phyloP scores from a whole-genome alignment of 2,113 vertebrate genomes.

The Pavo muticus region DNA sequence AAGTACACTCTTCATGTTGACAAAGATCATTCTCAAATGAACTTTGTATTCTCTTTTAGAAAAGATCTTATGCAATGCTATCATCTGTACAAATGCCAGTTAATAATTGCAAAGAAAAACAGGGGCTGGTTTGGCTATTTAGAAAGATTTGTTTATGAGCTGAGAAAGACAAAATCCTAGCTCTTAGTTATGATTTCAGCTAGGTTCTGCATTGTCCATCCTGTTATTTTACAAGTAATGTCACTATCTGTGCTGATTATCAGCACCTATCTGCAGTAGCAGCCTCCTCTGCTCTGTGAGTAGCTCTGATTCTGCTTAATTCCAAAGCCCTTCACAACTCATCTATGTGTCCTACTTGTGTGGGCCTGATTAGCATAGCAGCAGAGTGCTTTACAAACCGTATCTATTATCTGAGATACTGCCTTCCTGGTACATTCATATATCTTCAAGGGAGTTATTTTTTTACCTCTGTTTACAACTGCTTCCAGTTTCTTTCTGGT shows the following conservation, averaged over 20 bases:
- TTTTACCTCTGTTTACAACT: not conserved
- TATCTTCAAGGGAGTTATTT: not conserved
- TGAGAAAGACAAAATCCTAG: not conserved
- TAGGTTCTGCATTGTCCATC: not conserved
- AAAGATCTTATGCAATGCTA: not conserved
- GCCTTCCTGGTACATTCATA: not conserved
- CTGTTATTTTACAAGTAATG: conserved; percentile 1
- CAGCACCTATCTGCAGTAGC: not conserved
- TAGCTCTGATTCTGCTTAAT: rapidly evolving
- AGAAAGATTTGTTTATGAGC: not conserved
- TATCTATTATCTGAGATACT: not conserved
- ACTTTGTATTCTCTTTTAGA: not conserved
- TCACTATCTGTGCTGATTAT: not conserved
- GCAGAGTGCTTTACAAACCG: not conserved
- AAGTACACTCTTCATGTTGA: not conserved
- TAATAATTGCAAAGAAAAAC: not conserved
- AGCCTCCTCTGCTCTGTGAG: rapidly evolving
- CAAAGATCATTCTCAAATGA: not conserved
- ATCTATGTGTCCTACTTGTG: not conserved
- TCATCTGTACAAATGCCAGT: not conserved
- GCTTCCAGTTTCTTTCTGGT: not conserved
- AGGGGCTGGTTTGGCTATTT: not conserved
- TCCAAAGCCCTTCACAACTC: not conserved
- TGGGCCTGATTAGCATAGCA: not conserved
- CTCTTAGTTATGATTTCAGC: not conserved